These are phyloP conservation scores for human DNA, from an alignment of 2,113 vertebrate species.

Conservation along the genomic window GRCh38 chr4:122421501-122422000, in stretches of 20 bases:
- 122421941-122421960: neutral
- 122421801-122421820: neutral
- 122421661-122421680: slow-evolving; percentile 6
- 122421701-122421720: neutral
- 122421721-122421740: slow-evolving; percentile 19
- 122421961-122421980: neutral
- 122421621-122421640: neutral
- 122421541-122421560: neutral
- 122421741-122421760: neutral
- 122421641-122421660: neutral
- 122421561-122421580: neutral
- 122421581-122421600: neutral
- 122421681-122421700: neutral
- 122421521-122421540: slow-evolving; percentile 82
- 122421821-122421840: neutral
- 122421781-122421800: neutral
- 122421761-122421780: slow-evolving; percentile 2
- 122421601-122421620: neutral
- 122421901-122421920: neutral
- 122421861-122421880: slow-evolving; percentile 37
- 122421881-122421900: neutral
- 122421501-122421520: neutral
- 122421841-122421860: neutral
- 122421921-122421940: neutral
- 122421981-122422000: neutral